Conservation (phyloP, 2,113 vertebrate species). For the Crotalus helleri region DNA sequence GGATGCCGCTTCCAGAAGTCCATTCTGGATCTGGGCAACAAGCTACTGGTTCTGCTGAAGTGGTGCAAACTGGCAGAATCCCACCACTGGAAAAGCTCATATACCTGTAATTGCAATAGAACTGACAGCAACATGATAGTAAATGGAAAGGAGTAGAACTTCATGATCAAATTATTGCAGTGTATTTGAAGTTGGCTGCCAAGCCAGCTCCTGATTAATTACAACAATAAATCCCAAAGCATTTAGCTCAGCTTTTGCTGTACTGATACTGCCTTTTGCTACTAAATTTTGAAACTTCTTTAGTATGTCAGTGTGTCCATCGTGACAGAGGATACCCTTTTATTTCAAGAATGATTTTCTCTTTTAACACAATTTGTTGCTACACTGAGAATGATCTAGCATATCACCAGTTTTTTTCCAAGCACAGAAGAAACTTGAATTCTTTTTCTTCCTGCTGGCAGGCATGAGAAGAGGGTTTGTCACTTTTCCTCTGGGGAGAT, state of each 20-base stretch:
- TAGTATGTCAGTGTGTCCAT: conserved; percentile 14
- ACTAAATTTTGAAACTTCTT: conserved; percentile 18
- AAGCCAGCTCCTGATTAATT: conserved; percentile 52
- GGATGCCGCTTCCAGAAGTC: no score
- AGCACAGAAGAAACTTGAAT: background rate
- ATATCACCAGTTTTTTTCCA: background rate
- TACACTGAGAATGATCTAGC: conserved; percentile 18
- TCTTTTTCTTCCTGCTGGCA: background rate
- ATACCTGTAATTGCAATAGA: conserved; percentile 38
- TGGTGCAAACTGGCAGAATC: no score
- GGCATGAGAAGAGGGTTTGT: background rate
- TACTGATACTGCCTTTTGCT: background rate
- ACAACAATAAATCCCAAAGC: conserved; percentile 42
- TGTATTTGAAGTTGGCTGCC: conserved; percentile 39
- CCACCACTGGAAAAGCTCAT: no score
- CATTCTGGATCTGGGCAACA: no score
- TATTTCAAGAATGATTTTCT: conserved; percentile 25
- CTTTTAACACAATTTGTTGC: conserved; percentile 31
- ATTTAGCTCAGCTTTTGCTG: conserved; percentile 11
- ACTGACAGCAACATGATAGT: conserved; percentile 37
- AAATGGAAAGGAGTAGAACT: conserved; percentile 59
- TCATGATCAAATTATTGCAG: conserved; percentile 50
- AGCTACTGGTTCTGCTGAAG: no score
- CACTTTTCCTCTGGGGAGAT: background rate
- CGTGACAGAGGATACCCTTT: conserved; percentile 7